phyloP scores from a whole-genome alignment of 2,113 vertebrate genomes.

The Cyanoderma ruficeps region DNA sequence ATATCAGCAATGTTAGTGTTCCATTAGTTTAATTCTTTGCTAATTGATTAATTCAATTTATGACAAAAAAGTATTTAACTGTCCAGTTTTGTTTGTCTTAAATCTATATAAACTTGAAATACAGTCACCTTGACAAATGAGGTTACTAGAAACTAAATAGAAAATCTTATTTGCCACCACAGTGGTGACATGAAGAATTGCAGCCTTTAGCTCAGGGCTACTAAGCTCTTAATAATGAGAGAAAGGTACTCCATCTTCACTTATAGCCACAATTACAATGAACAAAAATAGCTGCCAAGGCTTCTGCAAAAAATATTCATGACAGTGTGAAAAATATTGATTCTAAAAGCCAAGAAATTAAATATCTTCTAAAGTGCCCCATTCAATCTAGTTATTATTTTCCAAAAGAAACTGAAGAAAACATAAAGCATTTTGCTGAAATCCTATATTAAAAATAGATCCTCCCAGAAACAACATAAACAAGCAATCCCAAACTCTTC shows the following conservation, averaged over 20 bases:
- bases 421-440: slow-evolving; percentile 31
- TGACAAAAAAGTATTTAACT: slow-evolving; percentile 43
- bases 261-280: slow-evolving; percentile 58
- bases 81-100: slow-evolving; percentile 67
- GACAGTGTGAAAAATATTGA: slow-evolving; percentile 76
- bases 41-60: slow-evolving; percentile 56
- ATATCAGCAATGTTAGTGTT: slow-evolving; percentile 6
- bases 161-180: slow-evolving; percentile 77
- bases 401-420: slow-evolving; percentile 62
- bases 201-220: slow-evolving; percentile 75
- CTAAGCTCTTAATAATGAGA: slow-evolving; percentile 80
- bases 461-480: background rate
- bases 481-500: background rate
- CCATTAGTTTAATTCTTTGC: slow-evolving; percentile 48
- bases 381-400: slow-evolving; percentile 68
- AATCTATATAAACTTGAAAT: slow-evolving; percentile 73
- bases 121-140: slow-evolving; percentile 74
- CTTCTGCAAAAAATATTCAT: slow-evolving; percentile 74
- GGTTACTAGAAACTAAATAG: slow-evolving; percentile 75
- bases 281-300: slow-evolving; percentile 69
- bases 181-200: slow-evolving; percentile 79
- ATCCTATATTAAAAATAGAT: slow-evolving; percentile 16
- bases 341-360: slow-evolving; percentile 75
- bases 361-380: slow-evolving; percentile 68
- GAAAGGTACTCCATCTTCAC: slow-evolving; percentile 78